Evolutionary conservation across 2,113 vertebrate genomes (phyloP).

Genomic region (Catharus fuscescens): DNA sequence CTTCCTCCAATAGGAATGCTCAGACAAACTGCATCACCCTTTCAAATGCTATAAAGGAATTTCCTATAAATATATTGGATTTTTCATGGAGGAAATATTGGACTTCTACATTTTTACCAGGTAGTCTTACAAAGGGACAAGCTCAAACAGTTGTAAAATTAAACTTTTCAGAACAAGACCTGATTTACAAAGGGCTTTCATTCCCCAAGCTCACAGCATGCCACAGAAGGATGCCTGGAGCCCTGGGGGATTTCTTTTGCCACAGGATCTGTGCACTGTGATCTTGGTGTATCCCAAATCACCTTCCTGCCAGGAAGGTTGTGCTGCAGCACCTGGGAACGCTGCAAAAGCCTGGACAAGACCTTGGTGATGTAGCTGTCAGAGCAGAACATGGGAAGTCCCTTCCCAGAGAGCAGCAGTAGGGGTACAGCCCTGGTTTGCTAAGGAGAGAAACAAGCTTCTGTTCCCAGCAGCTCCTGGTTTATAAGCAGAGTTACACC

Average conservation of each 20-base stretch:
- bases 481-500: not conserved
- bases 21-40: not conserved
- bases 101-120: not conserved
- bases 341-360: not conserved
- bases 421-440: not conserved
- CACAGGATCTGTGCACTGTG: not conserved
- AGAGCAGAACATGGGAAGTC: not conserved
- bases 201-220: not conserved
- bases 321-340: not conserved
- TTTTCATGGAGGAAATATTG: not conserved
- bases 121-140: not conserved
- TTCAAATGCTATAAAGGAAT: not conserved
- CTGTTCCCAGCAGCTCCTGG: not conserved
- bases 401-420: not conserved
- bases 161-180: not conserved
- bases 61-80: not conserved
- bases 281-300: not conserved
- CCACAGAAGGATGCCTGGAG: not conserved
- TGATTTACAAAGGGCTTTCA: not conserved
- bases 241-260: not conserved
- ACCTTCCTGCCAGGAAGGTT: not conserved
- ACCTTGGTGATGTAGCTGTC: not conserved
- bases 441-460: not conserved
- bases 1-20: not conserved
- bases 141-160: not conserved